Base-by-base conservation (phyloP, 2,888 invertebrate species). In the Parascotia fuliginaria region DNA sequence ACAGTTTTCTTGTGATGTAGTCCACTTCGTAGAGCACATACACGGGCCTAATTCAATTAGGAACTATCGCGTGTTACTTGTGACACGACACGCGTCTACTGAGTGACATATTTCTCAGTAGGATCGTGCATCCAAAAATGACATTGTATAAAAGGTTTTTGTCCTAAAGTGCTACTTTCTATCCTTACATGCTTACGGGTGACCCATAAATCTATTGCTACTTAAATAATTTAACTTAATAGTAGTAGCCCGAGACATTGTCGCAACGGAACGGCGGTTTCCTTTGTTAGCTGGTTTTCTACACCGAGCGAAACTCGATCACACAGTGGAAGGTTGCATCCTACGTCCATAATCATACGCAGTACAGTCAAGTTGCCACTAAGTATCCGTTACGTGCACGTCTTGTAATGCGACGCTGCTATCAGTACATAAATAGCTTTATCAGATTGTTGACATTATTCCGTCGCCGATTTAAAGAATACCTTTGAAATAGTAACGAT, bases 11-110 rank as follows among this genome's bases (percentile, higher is more conserved):
- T n/a, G n/a, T n/a, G n/a, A n/a, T n/a, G 19, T 16, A 9, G 9
- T 36, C 34, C 15, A n/a, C 9, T 39, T 28, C 32, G 19, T 13
- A 34, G 12, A 24, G 11, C 28, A 11, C 19, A 11, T 34, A 38
- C 19, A 32, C 22, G 29, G 58, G 34, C 55, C 63, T 76, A 75
- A 75, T 76, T 73, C 42, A 71, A 75, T 75, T 74, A 75, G 43
- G 55, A 53, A 39, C 55, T 47, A 49, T 52, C 59, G 58, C 36
- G 45, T 42, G 46, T 50, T 42, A 13, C 29, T 16, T 7, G 27
- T 32, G 59, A 11, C 14, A 15, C 40, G 36, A 41, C 50, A 38
- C 47, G 50, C 45, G 41, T 31, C 36, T 11, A 33, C 29, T 29
- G 16, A 12, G 24, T 31, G n/a, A 16, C 34, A 14, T 31, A 29